These are phyloP conservation scores for Apamea crenata DNA, from an alignment of 2,888 invertebrate genomes.

Conservation along the genomic window DNA sequence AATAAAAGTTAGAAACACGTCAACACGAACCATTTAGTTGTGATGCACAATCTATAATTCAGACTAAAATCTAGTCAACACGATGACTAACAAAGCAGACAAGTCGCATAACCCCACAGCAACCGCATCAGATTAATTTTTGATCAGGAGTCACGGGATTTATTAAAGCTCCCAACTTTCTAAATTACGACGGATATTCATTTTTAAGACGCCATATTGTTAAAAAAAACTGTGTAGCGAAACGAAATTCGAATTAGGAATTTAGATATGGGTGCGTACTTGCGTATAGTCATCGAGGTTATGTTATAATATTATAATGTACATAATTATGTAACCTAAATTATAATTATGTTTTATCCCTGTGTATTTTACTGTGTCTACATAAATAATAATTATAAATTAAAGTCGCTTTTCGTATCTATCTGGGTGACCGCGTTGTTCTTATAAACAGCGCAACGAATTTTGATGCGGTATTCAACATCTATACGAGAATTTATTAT, in stretches of 20 bases:
- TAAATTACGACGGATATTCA: constrained; percentile 72
- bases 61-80: constrained; percentile 23
- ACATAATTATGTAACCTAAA: too few relatives aligned
- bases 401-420: too few relatives aligned
- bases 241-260: constrained; percentile 43
- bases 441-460: too few relatives aligned
- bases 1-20: neutral
- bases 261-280: constrained; percentile 10
- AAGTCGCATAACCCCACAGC: constrained; percentile 24
- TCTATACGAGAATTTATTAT: neutral
- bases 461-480: neutral
- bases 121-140: constrained; percentile 71
- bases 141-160: constrained; percentile 71
- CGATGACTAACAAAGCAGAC: constrained; percentile 21
- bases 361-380: too few relatives aligned
- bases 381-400: too few relatives aligned
- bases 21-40: neutral
- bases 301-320: neutral
- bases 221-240: constrained; percentile 33
- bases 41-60: constrained; percentile 2
- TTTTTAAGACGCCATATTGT: constrained; percentile 67
- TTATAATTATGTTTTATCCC: too few relatives aligned
- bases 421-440: too few relatives aligned
- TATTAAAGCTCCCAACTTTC: constrained; percentile 71
- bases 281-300: neutral